Evolutionary conservation across 2,888 invertebrate species (phyloP), one percentile per base, ranked within the genome.

Genomic region (Tethea ocularis): DNA sequence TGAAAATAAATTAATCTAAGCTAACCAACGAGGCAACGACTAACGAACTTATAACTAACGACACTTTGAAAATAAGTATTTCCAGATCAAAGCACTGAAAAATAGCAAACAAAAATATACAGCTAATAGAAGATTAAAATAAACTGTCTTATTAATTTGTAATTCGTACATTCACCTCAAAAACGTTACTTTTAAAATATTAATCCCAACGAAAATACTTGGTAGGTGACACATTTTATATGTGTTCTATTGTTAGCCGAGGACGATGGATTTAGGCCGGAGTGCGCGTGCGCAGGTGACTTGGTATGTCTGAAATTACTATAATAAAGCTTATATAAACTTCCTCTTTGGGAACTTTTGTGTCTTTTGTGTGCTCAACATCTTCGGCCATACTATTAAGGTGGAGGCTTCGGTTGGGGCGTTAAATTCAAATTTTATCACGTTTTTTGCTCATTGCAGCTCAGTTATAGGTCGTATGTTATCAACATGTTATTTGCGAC

Each of bases 181-280:
- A 53, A 1, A 53, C 1, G 29, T 8, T 24, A n/a, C 24, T 13
- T 52, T 29, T 52, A n/a, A 26, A 41, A n/a, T 41, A n/a, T 26
- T 24, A n/a, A 23, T 26, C 17, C 24, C 7, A 46, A 15, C 10
- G 29, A 53, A 53, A 29, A n/a, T 26, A 55, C 17, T n/a, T 38
- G 8, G 23, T 51, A 54, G 22, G 56, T 51, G 56, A 33, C 60
- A 58, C 55, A 57, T 58, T 58, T 56, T 51, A 46, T 59, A 61
- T 57, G 33, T 55, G 57, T 53, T 57, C 64, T 68, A 71, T 67
- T 68, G 59, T 63, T 61, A 58, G 66, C 55, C 61, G 61, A 62
- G 66, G 64, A 56, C 68, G 61, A 6, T 24, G 29, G 61, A 61
- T 53, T 64, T 54, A 63, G 63, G 54, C 53, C 52, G 36, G 20